phyloP scores from a whole-genome alignment of 2,113 vertebrate species.

The Zosterops hypoxanthus region DNA sequence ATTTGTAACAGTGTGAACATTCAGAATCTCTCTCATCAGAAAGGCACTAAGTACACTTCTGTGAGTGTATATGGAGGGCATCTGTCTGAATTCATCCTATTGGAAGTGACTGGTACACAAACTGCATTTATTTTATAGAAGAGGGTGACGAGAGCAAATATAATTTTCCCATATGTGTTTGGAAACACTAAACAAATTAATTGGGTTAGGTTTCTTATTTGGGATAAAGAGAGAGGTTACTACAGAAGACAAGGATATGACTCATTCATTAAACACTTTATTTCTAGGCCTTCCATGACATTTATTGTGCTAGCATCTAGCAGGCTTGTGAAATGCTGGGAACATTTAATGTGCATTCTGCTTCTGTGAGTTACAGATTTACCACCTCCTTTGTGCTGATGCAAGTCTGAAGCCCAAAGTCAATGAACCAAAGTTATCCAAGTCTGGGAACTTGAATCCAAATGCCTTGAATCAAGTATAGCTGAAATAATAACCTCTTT shows the following conservation, averaged over 20 bases:
- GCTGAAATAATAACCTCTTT: not conserved
- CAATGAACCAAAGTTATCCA: not conserved
- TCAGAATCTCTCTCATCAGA: not conserved
- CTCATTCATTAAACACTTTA: not conserved
- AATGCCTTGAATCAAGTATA: not conserved
- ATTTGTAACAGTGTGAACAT: not conserved
- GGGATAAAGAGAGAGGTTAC: not conserved
- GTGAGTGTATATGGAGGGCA: not conserved
- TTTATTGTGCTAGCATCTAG: not conserved
- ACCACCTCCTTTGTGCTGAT: not conserved
- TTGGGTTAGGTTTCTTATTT: not conserved
- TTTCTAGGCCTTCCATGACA: not conserved
- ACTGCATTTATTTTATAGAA: not conserved
- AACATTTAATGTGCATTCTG: not conserved
- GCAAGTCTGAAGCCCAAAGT: not conserved
- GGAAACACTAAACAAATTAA: conserved; percentile 25
- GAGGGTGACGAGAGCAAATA: not conserved
- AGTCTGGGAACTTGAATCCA: not conserved
- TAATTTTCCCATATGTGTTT: not conserved
- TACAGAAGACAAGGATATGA: not conserved
- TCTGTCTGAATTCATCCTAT: not conserved
- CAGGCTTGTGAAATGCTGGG: not conserved
- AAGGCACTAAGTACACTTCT: not conserved
- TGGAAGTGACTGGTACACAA: not conserved
- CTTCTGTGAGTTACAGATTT: not conserved